These are phyloP conservation scores for Rhodeus uyekii DNA, from an alignment of 2,797 vertebrate species.

Conservation along the genomic window DNA sequence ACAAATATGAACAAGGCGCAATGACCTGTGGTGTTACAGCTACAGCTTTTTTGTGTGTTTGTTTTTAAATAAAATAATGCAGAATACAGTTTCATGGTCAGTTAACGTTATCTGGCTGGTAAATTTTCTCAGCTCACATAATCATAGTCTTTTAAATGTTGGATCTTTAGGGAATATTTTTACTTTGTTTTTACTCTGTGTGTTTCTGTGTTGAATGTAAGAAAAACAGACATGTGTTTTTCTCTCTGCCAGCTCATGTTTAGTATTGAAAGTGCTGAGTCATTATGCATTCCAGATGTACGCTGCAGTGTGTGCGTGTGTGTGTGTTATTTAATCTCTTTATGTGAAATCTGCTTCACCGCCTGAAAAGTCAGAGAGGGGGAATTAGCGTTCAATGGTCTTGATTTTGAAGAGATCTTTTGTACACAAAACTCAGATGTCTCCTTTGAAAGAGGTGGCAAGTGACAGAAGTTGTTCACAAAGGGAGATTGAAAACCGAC, in stretches of 20 bases:
- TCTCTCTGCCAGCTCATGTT: constrained; percentile 7
- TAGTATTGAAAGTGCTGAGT: constrained; percentile 7
- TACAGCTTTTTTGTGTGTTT: neutral
- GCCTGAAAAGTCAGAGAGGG: neutral
- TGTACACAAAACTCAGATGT: constrained; percentile 7
- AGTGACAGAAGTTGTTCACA: neutral
- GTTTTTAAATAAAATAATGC: neutral
- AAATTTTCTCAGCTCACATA: neutral
- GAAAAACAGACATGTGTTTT: constrained; percentile 7
- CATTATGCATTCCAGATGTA: constrained; percentile 25
- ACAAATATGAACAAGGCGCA: neutral
- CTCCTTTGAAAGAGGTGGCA: neutral
- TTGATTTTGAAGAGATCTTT: constrained; percentile 26
- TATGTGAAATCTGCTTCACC: neutral
- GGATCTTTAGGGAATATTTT: neutral
- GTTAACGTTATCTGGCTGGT: neutral
- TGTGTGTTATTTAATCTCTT: constrained; percentile 22
- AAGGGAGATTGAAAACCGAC: neutral
- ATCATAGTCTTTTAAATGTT: neutral
- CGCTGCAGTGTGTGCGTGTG: neutral
- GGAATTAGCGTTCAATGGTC: constrained; percentile 4
- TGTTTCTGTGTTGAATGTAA: constrained; percentile 6
- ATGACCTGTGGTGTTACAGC: neutral
- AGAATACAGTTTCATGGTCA: neutral
- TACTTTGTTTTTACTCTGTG: neutral